Evolutionary conservation across 1,140 invertebrate genomes (phyloP), one percentile per base, ranked within the genome.

Genomic region (Drosophila athabasca): DNA sequence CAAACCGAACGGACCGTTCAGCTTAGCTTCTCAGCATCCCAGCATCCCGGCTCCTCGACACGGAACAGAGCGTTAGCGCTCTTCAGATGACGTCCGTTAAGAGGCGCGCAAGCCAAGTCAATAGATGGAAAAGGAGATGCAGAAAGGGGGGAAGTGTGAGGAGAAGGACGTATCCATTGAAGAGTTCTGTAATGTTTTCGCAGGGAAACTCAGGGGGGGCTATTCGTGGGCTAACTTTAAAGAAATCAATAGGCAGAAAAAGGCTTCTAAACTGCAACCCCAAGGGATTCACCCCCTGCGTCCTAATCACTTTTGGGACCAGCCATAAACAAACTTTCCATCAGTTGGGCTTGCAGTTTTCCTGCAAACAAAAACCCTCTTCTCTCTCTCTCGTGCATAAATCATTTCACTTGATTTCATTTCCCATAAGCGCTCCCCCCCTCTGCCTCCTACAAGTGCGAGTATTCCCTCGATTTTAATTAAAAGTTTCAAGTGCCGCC

Each of bases 401-500:
- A 57, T 69, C 64, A 69, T 69, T 69, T 69, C 66, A 45, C 24
- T 69, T 69, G 62, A 69, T 49, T 69, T 67, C 62, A 51, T 61
- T 71, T 61, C 29, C 41, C 41, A 15, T 41, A 49, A 43, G 41
- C 15, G 39, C 54, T 60, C 35, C 57, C 52, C 8, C 29, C 29
- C 6, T 29, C 26, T 0, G 6, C 26, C 5, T 29, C 29, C 29
- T 29, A 29, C 29, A 6, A 29, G 29, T 29, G 6, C 31, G 2
- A 8, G 31, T 31, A 9, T 73, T 39, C 41, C 57, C 64, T 54
- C 39, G 49, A 41, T 31, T 79, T 74, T 70, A 79, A 79, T 79
- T 79, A 79, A 79, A 74, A 60, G 68, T 62, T 79, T 60, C 51
- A 53, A 79, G 76, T 68, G 60, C 46, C 54, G 60, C 46, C 54